These are phyloP conservation scores for Salticus scenicus DNA, from an alignment of 2,888 invertebrate species.

Conservation along the genomic window DNA sequence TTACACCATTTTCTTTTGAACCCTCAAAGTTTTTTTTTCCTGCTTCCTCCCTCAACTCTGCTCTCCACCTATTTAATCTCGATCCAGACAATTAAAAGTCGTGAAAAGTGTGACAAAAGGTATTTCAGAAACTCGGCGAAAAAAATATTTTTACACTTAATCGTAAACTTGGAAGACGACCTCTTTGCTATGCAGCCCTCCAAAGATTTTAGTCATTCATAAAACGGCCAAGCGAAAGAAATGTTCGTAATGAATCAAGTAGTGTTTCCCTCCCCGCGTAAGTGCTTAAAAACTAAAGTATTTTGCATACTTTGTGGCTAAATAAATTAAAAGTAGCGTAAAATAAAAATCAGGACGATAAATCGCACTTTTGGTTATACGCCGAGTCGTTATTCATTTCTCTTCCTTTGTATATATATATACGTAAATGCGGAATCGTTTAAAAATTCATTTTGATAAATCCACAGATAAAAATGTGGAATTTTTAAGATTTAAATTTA, in stretches of 20 bases:
- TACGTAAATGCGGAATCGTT: constrained; percentile 42
- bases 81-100: constrained; percentile 67
- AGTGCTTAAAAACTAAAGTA: constrained; percentile 33
- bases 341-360: constrained; percentile 45
- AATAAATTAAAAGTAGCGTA: constrained; percentile 63
- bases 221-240: constrained; percentile 22
- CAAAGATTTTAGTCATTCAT: constrained; percentile 35
- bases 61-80: constrained; percentile 58
- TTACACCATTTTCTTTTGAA: constrained; percentile 44
- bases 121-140: constrained; percentile 55
- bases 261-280: constrained; percentile 27
- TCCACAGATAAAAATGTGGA: neutral
- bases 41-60: neutral
- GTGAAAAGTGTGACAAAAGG: constrained; percentile 68
- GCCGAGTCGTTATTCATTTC: neutral
- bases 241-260: constrained; percentile 37
- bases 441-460: constrained; percentile 59
- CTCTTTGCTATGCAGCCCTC: neutral
- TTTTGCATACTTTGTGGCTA: constrained; percentile 42
- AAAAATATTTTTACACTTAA: constrained; percentile 13
- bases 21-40: constrained; percentile 29
- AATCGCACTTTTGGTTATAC: constrained; percentile 28
- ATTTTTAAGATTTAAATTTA: constrained; percentile 20
- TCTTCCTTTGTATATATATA: no score
- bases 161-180: constrained; percentile 21